phyloP scores from a whole-genome alignment of 2,888 invertebrate genomes.

The Glyphotaelius pellucidus region DNA sequence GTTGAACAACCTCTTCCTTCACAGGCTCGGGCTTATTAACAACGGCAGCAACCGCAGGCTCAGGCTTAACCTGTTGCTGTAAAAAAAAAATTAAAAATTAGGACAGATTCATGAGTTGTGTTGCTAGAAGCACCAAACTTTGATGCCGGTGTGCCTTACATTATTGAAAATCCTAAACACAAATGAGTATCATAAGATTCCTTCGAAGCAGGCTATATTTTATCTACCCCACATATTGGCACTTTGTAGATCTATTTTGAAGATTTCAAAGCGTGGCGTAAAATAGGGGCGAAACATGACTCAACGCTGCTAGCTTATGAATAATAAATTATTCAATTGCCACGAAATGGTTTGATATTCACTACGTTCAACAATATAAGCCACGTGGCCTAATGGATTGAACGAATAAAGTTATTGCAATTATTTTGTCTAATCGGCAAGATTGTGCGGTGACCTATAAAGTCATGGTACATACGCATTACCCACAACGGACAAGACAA shows the following conservation, averaged over 20 bases:
- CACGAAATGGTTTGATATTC: not conserved
- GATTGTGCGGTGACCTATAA: not conserved
- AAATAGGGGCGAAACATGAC: slow-evolving; percentile 47
- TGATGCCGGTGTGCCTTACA: slow-evolving; percentile 38
- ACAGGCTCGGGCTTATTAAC: slow-evolving; percentile 3
- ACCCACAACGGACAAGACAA: not conserved
- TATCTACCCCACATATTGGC: slow-evolving; percentile 63
- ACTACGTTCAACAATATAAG: not conserved
- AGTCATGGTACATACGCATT: not conserved
- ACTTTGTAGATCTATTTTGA: slow-evolving; percentile 58
- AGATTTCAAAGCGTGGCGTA: slow-evolving; percentile 65
- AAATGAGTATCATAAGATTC: slow-evolving; percentile 49
- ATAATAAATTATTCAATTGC: not conserved
- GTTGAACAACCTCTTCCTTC: not conserved
- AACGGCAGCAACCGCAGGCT: not conserved
- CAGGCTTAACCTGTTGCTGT: slow-evolving; percentile 24
- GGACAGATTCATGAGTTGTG: not conserved
- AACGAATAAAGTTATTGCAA: not conserved
- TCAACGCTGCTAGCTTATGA: not conserved
- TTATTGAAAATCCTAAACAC: slow-evolving; percentile 42
- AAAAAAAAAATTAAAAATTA: not conserved
- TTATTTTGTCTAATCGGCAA: not conserved
- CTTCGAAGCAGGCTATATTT: slow-evolving; percentile 49
- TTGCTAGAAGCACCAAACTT: too few relatives aligned
- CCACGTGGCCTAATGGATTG: not conserved